Percentiles rank a stretch among this genome's conserved stretches.
These are phyloP conservation scores for Penaeus chinensis DNA, from an alignment of 1,140 invertebrate species.

Conservation along the genomic window DNA sequence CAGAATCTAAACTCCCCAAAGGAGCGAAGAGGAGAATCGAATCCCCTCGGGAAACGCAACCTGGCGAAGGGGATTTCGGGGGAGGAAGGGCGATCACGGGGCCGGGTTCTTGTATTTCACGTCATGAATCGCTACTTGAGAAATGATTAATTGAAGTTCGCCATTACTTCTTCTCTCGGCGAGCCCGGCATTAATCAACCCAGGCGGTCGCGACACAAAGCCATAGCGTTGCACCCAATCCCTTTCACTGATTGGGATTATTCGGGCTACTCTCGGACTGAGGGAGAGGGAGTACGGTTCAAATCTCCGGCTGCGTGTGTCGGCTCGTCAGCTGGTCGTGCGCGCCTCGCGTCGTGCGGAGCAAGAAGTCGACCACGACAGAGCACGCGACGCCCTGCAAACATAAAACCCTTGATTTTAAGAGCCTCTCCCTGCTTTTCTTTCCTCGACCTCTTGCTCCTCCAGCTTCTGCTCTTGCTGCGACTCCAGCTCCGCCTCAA, in stretches of 20 bases:
- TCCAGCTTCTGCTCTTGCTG: neutral
- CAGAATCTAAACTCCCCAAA: too few relatives aligned
- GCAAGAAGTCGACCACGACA: too few relatives aligned
- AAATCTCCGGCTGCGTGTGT: too few relatives aligned
- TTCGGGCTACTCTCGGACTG: neutral
- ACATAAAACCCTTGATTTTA: neutral
- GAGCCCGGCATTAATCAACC: slow-evolving; percentile 16
- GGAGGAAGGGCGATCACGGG: too few relatives aligned
- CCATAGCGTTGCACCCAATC: neutral
- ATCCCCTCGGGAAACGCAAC: neutral
- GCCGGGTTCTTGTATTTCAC: neutral
- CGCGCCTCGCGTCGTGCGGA: too few relatives aligned
- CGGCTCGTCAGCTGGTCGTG: too few relatives aligned
- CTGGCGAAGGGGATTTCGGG: too few relatives aligned
- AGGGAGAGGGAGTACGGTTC: neutral
- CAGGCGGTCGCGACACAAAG: neutral
- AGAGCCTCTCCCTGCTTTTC: neutral
- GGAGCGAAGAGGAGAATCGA: neutral
- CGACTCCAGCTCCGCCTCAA: neutral
- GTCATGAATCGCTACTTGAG: slow-evolving; percentile 18
- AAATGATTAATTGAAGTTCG: slow-evolving; percentile 25
- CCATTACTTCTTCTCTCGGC: neutral
- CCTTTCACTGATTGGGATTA: neutral
- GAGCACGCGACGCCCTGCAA: too few relatives aligned
- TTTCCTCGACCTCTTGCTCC: neutral